Conservation (phyloP, 2,113 vertebrate genomes). For the Gymnocephalus cernua region DNA sequence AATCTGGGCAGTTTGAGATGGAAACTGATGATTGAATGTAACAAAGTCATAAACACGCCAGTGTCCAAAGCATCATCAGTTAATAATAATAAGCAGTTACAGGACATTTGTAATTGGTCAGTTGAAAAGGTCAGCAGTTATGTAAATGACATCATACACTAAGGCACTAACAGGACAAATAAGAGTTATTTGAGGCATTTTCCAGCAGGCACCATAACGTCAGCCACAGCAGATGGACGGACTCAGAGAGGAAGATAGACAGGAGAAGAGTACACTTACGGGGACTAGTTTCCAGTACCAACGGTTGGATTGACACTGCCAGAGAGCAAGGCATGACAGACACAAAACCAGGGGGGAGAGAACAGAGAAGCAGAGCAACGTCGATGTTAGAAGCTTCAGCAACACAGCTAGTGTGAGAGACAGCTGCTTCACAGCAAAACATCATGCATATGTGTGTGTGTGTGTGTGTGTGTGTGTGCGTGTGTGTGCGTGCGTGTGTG, state of each 20-base stretch:
- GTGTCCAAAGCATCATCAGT: constrained; percentile 34
- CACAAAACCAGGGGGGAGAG: constrained; percentile 11
- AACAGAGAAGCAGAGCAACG: constrained; percentile 50
- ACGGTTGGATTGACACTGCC: constrained; percentile 80
- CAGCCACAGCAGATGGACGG: constrained; percentile 56
- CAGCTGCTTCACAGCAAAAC: not conserved
- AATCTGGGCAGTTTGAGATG: constrained; percentile 39
- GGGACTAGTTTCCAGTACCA: constrained; percentile 88
- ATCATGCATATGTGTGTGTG: not conserved
- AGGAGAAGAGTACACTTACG: constrained; percentile 74
- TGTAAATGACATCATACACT: not conserved
- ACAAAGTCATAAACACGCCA: constrained; percentile 24
- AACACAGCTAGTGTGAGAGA: constrained; percentile 3
- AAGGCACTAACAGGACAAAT: constrained; percentile 26
- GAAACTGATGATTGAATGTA: constrained; percentile 46
- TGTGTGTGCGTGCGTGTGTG: constrained; percentile 19
- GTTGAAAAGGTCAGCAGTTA: constrained; percentile 22
- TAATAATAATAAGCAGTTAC: constrained; percentile 8
- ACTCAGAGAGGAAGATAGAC: constrained; percentile 26
- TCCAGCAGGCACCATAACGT: constrained; percentile 60
- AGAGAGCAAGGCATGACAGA: constrained; percentile 51
- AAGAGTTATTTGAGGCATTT: constrained; percentile 41
- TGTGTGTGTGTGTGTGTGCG: constrained; percentile 16
- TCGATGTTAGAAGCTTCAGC: constrained; percentile 53
- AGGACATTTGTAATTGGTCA: constrained; percentile 6